Percentiles rank a stretch among this genome's conserved stretches.
Evolutionary conservation across 2,113 vertebrate genomes (phyloP).

Genomic region (Sphyrna mokarran): DNA sequence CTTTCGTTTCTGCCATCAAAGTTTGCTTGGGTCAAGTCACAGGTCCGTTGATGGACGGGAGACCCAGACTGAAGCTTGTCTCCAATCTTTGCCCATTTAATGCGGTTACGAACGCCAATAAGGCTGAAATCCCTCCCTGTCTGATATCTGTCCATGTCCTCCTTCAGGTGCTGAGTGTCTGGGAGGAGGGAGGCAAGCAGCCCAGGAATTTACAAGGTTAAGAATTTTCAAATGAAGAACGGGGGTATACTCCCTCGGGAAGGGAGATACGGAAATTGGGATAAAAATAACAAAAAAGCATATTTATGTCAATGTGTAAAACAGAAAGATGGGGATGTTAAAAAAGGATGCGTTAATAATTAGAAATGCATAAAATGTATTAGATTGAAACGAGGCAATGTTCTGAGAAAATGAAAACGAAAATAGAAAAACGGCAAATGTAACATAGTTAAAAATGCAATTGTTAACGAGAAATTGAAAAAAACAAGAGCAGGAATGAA

Average conservation of each 20-base stretch:
- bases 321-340: neutral
- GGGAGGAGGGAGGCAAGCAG: neutral
- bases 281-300: neutral
- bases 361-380: neutral
- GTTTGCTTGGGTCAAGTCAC: fast-evolving
- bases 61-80: neutral
- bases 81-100: neutral
- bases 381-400: neutral
- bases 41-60: neutral
- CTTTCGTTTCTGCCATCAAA: no score
- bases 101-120: no score
- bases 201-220: neutral
- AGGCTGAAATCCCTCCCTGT: neutral
- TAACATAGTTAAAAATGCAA: slow-evolving; percentile 38
- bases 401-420: neutral
- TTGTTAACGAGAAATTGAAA: slow-evolving; percentile 40
- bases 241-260: neutral
- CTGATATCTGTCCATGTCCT: neutral
- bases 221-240: neutral
- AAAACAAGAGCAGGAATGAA: slow-evolving; percentile 38
- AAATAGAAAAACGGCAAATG: neutral
- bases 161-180: neutral
- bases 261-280: neutral
- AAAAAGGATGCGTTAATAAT: neutral
- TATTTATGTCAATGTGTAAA: neutral